Evolutionary conservation across 2,113 vertebrate species (phyloP), one percentile per base, ranked within the genome.

Genomic region (Laticauda colubrina): DNA sequence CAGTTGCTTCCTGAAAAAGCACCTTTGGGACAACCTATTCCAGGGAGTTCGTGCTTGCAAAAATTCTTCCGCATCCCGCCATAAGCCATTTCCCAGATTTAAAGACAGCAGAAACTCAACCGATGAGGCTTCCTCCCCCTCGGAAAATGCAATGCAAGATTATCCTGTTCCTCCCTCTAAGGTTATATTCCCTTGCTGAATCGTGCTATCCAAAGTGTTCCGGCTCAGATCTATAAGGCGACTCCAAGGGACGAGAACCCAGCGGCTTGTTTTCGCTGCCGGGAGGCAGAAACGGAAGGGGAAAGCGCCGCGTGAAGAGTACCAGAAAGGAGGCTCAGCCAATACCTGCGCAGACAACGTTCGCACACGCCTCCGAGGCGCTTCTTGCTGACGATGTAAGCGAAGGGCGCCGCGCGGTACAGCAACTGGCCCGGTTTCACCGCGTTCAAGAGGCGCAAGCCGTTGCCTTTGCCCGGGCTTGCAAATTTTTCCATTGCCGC

Each of bases 331-430:
- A 69, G 85, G 15, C 34, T 87, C 92, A 43, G 0, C 2, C 8
- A 1, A 9, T 97, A 99, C 98, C 98, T 98, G 91, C 96, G 97
- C n/a, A 99, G 97, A 97, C 99, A 99, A 93, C 90, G 94, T 51
- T 99, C 98, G 90, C 99, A 99, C 7, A 98, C 96, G 0, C 96
- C 81, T 90, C 97, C 97, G 3, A 97, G 90, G 56, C 96, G 95
- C 88, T 96, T 96, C 87, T 96, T 97, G 94, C 95, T 97, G 85
- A 98, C 97, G 1, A 98, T 97, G 95, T 96, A 98, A 1, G 98
- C 98, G 96, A 98, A 97, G 7, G 99, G 98, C 26, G 97, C 94
- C 0, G 96, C 95, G 1, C 96, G 96, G 92, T 96, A 97, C 1
- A 99, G 95, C 94, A 98, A 96, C 91, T 98, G 97, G 0, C 98